These are phyloP conservation scores for Metopia argyrocephala DNA, from an alignment of 2,888 invertebrate genomes.

Conservation along the genomic window DNA sequence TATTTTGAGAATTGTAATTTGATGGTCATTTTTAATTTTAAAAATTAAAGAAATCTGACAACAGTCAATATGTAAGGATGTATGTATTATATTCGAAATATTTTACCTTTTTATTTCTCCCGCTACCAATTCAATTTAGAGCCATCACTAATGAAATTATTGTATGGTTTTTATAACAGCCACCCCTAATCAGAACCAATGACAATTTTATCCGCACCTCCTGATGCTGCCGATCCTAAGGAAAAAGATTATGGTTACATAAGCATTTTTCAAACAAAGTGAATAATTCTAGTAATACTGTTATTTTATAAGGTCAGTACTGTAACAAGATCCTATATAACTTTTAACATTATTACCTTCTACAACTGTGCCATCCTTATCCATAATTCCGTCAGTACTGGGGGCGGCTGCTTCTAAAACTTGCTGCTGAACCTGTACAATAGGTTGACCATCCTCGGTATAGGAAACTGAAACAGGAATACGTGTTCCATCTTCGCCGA, in stretches of 20 bases:
- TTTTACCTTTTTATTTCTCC: slow-evolving; percentile 46
- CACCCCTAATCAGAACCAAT: slow-evolving; percentile 57
- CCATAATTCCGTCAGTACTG: slow-evolving; percentile 70
- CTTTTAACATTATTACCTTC: slow-evolving; percentile 64
- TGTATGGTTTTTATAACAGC: slow-evolving; percentile 50
- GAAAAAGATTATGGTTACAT: background rate
- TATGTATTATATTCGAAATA: no score
- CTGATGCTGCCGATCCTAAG: slow-evolving; percentile 41
- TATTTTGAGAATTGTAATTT: no score
- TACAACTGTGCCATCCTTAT: slow-evolving; percentile 65
- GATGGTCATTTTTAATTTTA: no score
- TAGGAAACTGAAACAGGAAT: slow-evolving; percentile 79
- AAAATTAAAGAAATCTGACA: no score
- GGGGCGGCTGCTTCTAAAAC: slow-evolving; percentile 66
- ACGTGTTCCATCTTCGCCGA: slow-evolving; percentile 78
- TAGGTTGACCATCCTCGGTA: slow-evolving; percentile 77
- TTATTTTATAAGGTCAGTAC: no score
- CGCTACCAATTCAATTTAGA: slow-evolving; percentile 28
- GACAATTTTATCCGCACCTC: slow-evolving; percentile 47
- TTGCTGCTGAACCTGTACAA: slow-evolving; percentile 77
- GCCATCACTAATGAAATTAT: slow-evolving; percentile 25
- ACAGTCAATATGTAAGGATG: no score
- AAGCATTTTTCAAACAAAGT: background rate
- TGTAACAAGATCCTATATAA: no score
- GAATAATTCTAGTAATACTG: no score